Base-by-base conservation (phyloP, 2,113 vertebrate genomes). In the Melanostigma gelatinosum region DNA sequence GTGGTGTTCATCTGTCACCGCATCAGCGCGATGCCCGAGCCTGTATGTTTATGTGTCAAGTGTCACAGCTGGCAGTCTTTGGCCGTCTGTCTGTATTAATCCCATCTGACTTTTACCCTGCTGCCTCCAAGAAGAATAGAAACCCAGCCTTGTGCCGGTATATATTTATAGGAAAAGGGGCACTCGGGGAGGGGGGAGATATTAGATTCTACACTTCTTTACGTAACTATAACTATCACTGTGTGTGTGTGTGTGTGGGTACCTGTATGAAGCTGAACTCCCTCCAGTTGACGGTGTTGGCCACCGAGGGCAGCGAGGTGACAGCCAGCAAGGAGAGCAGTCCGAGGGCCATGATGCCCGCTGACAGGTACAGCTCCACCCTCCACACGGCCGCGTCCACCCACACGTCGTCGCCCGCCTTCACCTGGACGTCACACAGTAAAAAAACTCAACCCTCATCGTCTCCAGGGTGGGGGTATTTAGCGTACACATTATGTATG, bases 181-280 rank as follows among this genome's bases (percentile, higher is more conserved):
- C 7, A 27, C 13, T 32, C 10, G 4, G 13, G 29, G 66, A 4
- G 29, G 20, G 4, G 40, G 18, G 10, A 3, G 11, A 32, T 29
- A 67, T 11, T 50, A 6, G 46, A 12, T 6, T 29, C 13, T 29
- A 29, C 44, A 48, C 9, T 68, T 57, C 13, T 57, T 72, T 40
- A 44, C 32, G 9, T 4, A 29, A 72, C 24, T 8, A 16, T 4
- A n/a, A 44, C 4, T 2, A 4, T 60, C 2, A 34, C 44, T n/a
- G 63, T 24, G 0, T 16, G 58, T 8, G n/a, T 20, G n/a, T 15
- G 63, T 22, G 0, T 16, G 58, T 8, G 12, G 0, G 1, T 73
- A 99, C 98, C 96, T 99, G 98, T 75, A 99, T 67, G 69, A 98
- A 99, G 92, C 89, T 97, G 94, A 99, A 99, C 94, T 99, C 98